Conservation (phyloP, 2,113 vertebrate species). For the Eurystomus gularis region DNA sequence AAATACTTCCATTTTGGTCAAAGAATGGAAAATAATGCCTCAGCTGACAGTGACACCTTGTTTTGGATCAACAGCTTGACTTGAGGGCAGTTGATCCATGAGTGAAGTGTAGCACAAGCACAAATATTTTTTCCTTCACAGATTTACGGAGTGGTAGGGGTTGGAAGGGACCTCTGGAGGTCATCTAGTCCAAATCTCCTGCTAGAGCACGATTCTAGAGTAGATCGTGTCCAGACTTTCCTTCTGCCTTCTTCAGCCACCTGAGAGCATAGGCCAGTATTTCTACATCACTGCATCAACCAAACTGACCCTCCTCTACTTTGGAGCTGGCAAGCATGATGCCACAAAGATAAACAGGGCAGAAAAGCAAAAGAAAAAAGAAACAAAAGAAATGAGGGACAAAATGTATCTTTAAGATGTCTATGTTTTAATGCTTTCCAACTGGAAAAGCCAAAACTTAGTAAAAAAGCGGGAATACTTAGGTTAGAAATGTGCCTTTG, state of each 20-base stretch:
- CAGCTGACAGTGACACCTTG: not conserved
- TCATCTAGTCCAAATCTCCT: too few relatives aligned
- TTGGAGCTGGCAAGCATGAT: not conserved
- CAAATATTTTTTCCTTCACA: not conserved
- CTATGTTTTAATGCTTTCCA: not conserved
- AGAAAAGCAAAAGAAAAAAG: not conserved
- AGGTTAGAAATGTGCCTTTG: not conserved
- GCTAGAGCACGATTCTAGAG: too few relatives aligned
- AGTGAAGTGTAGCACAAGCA: not conserved
- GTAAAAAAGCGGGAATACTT: not conserved
- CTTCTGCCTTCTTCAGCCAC: not conserved
- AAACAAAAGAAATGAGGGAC: not conserved
- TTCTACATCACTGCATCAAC: not conserved
- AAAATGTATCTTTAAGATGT: not conserved
- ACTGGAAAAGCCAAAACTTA: not conserved
- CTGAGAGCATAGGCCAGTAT: not conserved
- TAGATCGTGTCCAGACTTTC: not conserved
- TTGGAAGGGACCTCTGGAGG: too few relatives aligned
- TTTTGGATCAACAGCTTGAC: not conserved
- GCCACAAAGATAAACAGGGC: not conserved
- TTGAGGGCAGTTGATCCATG: not conserved
- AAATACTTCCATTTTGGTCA: not conserved
- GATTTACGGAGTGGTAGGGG: too few relatives aligned
- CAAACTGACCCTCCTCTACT: not conserved
- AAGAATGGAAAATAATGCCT: not conserved